phyloP scores from a whole-genome alignment of 2,797 vertebrate genomes.

The Xyrichtys novacula region DNA sequence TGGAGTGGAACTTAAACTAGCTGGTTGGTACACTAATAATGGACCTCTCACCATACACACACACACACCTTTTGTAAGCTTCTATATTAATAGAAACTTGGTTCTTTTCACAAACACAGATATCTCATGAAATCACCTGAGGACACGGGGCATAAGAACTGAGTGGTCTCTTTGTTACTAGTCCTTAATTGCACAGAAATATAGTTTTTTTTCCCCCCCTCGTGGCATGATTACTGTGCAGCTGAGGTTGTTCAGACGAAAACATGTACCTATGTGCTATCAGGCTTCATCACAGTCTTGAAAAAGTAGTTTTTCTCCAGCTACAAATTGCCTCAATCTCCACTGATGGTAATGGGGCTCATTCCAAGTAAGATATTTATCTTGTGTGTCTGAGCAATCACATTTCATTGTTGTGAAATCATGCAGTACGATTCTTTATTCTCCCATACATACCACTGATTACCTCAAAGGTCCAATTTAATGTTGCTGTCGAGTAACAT shows the following conservation, averaged over 20 bases:
- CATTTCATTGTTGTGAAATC: background rate
- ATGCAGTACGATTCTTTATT: background rate
- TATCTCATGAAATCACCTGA: background rate
- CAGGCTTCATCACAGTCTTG: slow-evolving; percentile 32
- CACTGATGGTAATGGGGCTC: slow-evolving; percentile 1
- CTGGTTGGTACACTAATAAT: slow-evolving; percentile 82
- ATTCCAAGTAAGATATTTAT: slow-evolving; percentile 1
- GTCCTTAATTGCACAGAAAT: background rate
- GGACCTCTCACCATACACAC: background rate
- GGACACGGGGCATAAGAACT: slow-evolving; percentile 17
- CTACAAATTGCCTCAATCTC: slow-evolving; percentile 6
- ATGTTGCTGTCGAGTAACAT: too few relatives aligned
- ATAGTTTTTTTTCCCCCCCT: background rate
- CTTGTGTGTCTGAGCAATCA: background rate
- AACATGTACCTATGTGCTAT: slow-evolving; percentile 39
- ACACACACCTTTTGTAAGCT: background rate
- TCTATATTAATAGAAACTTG: too few relatives aligned
- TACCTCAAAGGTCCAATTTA: too few relatives aligned
- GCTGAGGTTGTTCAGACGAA: slow-evolving; percentile 58
- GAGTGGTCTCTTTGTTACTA: slow-evolving; percentile 2
- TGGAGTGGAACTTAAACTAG: slow-evolving; percentile 93
- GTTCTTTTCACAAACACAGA: too few relatives aligned
- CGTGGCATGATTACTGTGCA: slow-evolving; percentile 44
- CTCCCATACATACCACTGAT: background rate
- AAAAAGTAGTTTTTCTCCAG: slow-evolving; percentile 23